These are phyloP conservation scores for Rattus rattus DNA, from an alignment of 2,113 vertebrate species.

Conservation along the genomic window DNA sequence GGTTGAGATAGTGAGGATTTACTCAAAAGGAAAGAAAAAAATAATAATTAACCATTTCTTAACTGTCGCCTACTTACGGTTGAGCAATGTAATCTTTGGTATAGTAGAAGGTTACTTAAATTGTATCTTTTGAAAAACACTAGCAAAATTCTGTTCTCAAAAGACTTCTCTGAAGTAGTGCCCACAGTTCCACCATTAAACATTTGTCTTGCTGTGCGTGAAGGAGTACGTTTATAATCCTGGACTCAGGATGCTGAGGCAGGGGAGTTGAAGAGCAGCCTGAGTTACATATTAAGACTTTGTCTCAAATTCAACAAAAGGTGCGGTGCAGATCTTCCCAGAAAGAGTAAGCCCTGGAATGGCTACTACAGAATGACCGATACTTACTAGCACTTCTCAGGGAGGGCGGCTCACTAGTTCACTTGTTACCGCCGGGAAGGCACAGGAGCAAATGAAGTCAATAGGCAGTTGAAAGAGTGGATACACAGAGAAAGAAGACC, in stretches of 20 bases:
- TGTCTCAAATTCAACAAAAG: neutral
- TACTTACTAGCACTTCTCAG: neutral
- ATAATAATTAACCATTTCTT: neutral
- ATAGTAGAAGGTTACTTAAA: neutral
- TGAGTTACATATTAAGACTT: neutral
- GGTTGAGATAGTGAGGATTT: constrained; percentile 27
- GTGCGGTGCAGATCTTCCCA: neutral
- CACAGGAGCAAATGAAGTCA: neutral
- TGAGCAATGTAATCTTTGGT: neutral
- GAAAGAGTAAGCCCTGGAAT: neutral
- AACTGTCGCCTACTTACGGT: neutral
- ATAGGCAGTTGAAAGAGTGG: neutral
- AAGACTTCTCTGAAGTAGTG: neutral
- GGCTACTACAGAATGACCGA: neutral
- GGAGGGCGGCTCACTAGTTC: neutral
- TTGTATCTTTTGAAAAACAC: neutral
- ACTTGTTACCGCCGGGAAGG: neutral
- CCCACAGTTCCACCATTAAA: constrained; percentile 15
- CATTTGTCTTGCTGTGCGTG: neutral
- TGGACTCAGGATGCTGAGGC: neutral
- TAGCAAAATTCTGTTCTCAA: neutral
- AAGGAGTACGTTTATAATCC: neutral
- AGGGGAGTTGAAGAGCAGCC: neutral
- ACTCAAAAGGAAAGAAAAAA: neutral
- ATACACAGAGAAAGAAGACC: neutral